These are phyloP conservation scores for Leptestheria dahalacensis DNA, from an alignment of 1,140 invertebrate species.

Conservation along the genomic window DNA sequence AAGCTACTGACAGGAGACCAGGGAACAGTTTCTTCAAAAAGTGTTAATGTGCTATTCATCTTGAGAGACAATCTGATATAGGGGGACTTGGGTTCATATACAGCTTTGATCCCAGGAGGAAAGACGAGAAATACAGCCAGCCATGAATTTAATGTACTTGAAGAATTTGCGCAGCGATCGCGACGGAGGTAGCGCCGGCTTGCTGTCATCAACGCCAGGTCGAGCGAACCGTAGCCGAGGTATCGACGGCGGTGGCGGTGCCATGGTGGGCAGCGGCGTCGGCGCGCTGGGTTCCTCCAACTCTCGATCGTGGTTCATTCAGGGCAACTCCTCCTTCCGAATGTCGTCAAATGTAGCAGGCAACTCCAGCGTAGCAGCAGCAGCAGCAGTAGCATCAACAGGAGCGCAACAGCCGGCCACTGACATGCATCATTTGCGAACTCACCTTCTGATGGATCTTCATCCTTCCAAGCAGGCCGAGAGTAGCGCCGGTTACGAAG, in stretches of 20 bases:
- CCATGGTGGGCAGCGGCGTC: conserved; percentile 7
- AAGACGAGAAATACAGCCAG: not conserved
- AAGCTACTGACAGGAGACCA: too few relatives aligned
- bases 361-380: not conserved
- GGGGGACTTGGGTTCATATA: too few relatives aligned
- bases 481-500: conserved; percentile 3
- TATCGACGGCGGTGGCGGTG: conserved; percentile 10
- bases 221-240: conserved; percentile 4
- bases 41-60: too few relatives aligned
- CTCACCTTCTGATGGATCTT: conserved; percentile 14
- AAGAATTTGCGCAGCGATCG: conserved; percentile 16
- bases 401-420: not conserved
- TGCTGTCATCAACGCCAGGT: not conserved
- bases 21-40: too few relatives aligned
- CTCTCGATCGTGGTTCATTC: conserved; percentile 13
- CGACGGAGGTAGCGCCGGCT: conserved; percentile 7
- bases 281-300: conserved; percentile 7
- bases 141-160: conserved; percentile 18
- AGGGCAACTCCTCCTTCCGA: not conserved
- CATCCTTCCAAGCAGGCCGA: not conserved
- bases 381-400: conserved; percentile 10
- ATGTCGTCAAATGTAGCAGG: conserved; percentile 1
- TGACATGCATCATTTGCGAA: conserved; percentile 12
- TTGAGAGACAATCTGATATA: too few relatives aligned
- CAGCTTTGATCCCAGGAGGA: not conserved